These are phyloP conservation scores for Notiomystis cincta DNA, from an alignment of 2,113 vertebrate species.

Conservation along the genomic window DNA sequence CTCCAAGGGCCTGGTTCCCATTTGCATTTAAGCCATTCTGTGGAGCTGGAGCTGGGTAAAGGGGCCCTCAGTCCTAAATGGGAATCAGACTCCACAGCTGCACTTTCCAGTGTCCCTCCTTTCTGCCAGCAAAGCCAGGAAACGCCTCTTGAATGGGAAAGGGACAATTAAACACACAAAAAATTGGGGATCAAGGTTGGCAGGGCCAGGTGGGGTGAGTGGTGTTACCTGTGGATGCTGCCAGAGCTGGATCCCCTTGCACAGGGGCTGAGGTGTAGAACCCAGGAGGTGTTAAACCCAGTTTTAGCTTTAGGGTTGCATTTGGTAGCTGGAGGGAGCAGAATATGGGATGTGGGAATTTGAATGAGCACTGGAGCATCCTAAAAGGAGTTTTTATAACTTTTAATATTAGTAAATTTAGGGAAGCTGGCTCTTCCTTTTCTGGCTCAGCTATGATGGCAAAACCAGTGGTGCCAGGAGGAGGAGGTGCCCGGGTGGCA, in stretches of 20 bases:
- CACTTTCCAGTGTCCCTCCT: not conserved
- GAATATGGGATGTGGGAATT: not conserved
- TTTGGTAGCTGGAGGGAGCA: not conserved
- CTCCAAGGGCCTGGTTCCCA: slow-evolving; percentile 47
- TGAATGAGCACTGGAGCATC: not conserved
- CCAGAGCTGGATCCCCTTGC: not conserved
- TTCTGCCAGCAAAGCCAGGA: not conserved
- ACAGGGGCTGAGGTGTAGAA: not conserved
- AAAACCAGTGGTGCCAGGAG: not conserved
- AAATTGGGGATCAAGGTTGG: not conserved
- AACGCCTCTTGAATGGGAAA: not conserved
- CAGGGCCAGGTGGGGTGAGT: accelerated
- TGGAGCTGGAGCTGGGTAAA: not conserved
- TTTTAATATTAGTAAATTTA: not conserved
- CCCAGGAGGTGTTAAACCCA: not conserved
- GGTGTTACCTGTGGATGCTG: not conserved
- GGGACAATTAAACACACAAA: not conserved
- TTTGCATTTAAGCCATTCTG: slow-evolving; percentile 39
- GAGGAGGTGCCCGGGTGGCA: not conserved
- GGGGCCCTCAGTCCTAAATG: slow-evolving; percentile 52
- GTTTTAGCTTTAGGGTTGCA: not conserved
- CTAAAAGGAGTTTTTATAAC: not conserved
- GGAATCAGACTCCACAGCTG: slow-evolving; percentile 55
- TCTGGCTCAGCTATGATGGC: not conserved
- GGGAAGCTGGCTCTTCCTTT: not conserved